phyloP scores from a whole-genome alignment of 2,113 vertebrate genomes.

The Albula glossodonta region DNA sequence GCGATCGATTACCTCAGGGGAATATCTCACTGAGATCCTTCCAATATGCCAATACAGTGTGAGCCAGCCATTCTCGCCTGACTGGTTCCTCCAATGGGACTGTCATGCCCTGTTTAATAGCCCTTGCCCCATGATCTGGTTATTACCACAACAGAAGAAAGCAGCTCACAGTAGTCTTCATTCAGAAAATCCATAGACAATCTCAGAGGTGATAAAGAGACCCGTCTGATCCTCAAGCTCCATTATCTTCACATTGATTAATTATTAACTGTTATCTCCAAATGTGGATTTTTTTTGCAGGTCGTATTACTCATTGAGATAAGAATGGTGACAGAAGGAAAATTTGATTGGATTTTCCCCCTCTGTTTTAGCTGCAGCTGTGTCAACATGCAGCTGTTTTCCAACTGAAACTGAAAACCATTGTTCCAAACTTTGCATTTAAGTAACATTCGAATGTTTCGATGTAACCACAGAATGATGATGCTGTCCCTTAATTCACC shows the following conservation, averaged over 20 bases:
- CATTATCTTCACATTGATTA: not conserved
- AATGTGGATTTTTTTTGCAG: not conserved
- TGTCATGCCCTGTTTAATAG: constrained; percentile 13
- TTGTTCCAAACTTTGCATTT: not conserved
- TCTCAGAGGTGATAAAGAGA: constrained; percentile 9
- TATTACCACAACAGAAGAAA: not conserved
- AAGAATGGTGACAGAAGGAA: not conserved
- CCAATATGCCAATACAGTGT: not conserved
- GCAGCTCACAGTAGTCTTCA: not conserved
- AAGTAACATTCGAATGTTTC: not conserved
- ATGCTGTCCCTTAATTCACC: not conserved
- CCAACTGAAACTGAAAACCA: not conserved
- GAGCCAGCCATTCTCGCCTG: not conserved
- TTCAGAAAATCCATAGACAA: constrained; percentile 15
- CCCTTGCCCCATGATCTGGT: not conserved
- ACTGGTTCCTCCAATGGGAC: not conserved
- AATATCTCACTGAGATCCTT: not conserved
- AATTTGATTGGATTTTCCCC: not conserved
- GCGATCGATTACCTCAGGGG: constrained; percentile 1
- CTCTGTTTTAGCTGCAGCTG: not conserved
- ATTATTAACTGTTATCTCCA: constrained; percentile 20
- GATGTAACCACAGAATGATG: not conserved
- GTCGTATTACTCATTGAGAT: not conserved
- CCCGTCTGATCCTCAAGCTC: not conserved
- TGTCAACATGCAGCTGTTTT: not conserved